Conservation (phyloP, 92 coral and sea anemone genomes). For the Pocillopora meandrina region DNA sequence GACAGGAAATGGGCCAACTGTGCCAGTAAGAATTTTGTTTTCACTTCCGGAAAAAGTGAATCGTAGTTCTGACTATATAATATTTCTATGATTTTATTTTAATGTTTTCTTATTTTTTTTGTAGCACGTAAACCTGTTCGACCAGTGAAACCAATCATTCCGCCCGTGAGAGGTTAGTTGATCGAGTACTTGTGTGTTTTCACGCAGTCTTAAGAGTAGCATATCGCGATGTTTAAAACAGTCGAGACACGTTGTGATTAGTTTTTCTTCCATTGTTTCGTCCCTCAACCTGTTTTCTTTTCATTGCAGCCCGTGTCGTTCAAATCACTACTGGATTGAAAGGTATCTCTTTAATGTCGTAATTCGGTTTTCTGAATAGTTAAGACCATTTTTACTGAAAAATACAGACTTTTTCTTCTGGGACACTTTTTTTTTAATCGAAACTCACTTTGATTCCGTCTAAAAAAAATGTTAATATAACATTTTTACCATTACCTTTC, state of each 20-base stretch:
- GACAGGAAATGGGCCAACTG: conserved; percentile 54
- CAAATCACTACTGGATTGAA: conserved; percentile 34
- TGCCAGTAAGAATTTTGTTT: conserved; percentile 13
- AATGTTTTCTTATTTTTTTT: background rate
- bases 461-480: too few species aligned
- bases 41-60: background rate
- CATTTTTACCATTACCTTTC: too few species aligned
- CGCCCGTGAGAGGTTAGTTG: conserved; percentile 34
- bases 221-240: background rate
- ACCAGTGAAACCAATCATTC: conserved; percentile 34
- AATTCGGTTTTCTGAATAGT: background rate
- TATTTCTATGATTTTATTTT: background rate
- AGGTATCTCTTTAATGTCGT: background rate
- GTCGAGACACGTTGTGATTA: background rate
- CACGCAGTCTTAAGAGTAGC: background rate
- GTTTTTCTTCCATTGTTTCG: background rate
- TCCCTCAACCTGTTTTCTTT: background rate
- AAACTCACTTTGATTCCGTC: too few species aligned
- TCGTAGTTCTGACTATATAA: background rate
- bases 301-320: conserved; percentile 16
- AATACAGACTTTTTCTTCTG: background rate
- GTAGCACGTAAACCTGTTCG: conserved; percentile 35
- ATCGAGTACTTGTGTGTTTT: background rate
- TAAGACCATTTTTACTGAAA: background rate
- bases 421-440: too few species aligned